Evolutionary conservation across 2,797 vertebrate genomes (phyloP).

Genomic region (Cygnus olor): DNA sequence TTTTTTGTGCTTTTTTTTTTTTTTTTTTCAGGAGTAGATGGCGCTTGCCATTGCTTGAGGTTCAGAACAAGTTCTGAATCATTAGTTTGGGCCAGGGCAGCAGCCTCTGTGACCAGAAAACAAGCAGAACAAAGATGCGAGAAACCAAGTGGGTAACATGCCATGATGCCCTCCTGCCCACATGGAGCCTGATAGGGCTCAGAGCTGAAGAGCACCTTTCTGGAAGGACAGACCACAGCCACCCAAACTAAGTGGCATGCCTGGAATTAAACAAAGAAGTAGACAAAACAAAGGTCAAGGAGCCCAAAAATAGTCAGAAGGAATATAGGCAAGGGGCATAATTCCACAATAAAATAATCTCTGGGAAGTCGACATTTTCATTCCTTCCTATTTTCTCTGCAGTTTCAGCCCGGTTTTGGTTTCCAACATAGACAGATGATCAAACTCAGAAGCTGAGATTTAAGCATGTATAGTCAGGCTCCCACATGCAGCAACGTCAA

Average conservation of each 20-base stretch:
- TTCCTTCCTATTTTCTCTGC: not conserved
- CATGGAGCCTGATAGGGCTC: fast-evolving
- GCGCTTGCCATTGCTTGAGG: not conserved
- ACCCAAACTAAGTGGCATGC: not conserved
- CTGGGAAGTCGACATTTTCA: not conserved
- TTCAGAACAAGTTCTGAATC: not conserved
- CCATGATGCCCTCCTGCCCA: fast-evolving
- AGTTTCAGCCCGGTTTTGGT: not conserved
- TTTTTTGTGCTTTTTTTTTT: not conserved
- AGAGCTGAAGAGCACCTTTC: fast-evolving
- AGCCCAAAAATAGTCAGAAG: not conserved
- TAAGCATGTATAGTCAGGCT: not conserved
- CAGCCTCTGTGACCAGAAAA: not conserved
- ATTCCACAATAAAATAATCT: not conserved
- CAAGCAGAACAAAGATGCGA: not conserved
- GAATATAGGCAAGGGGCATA: not conserved
- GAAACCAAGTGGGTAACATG: not conserved
- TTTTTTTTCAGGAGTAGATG: not conserved
- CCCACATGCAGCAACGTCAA: not conserved
- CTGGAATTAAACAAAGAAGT: not conserved
- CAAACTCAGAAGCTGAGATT: not conserved
- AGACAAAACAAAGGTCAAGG: not conserved
- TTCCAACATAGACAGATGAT: not conserved
- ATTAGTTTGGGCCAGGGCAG: not conserved
- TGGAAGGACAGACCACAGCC: not conserved